A percentile compares a stretch with the other conserved stretches of the same genome.
These are phyloP conservation scores for Agrochola litura DNA, from an alignment of 2,888 invertebrate species.

Conservation along the genomic window DNA sequence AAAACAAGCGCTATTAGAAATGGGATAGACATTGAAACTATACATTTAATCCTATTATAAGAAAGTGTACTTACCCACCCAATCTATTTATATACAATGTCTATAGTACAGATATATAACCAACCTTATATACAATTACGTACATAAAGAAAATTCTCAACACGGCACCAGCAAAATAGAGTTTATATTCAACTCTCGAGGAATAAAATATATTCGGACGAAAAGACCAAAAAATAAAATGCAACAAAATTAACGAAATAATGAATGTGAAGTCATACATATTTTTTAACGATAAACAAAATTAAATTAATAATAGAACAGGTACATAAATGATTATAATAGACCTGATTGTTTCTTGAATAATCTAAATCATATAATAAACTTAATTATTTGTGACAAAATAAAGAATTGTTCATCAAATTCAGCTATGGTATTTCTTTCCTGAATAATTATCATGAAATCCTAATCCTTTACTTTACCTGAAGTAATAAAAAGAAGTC, in stretches of 20 bases:
- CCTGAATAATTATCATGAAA: neutral
- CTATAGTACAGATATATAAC: slow-evolving; percentile 57
- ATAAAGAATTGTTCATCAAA: neutral
- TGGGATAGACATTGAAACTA: slow-evolving; percentile 72
- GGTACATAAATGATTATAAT: slow-evolving; percentile 12
- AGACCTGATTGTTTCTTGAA: neutral
- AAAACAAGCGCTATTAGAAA: slow-evolving; percentile 79
- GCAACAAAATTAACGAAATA: slow-evolving; percentile 70
- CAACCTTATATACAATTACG: slow-evolving; percentile 43
- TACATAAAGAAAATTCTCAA: slow-evolving; percentile 57
- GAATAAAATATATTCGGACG: slow-evolving; percentile 18
- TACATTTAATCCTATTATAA: slow-evolving; percentile 60
- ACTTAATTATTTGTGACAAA: neutral
- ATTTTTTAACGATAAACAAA: slow-evolving; percentile 5
- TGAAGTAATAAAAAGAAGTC: neutral
- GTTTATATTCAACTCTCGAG: slow-evolving; percentile 39
- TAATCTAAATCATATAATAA: neutral
- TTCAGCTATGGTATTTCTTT: neutral
- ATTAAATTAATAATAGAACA: slow-evolving; percentile 5
- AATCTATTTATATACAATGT: slow-evolving; percentile 58
- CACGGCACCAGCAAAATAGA: slow-evolving; percentile 78
- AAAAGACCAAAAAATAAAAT: slow-evolving; percentile 70
- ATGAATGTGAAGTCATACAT: slow-evolving; percentile 41
- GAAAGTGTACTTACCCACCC: slow-evolving; percentile 63
- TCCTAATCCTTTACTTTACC: neutral